Conservation (phyloP, 64 coral and sea anemone genomes). For the Pocillopora damicornis region DNA sequence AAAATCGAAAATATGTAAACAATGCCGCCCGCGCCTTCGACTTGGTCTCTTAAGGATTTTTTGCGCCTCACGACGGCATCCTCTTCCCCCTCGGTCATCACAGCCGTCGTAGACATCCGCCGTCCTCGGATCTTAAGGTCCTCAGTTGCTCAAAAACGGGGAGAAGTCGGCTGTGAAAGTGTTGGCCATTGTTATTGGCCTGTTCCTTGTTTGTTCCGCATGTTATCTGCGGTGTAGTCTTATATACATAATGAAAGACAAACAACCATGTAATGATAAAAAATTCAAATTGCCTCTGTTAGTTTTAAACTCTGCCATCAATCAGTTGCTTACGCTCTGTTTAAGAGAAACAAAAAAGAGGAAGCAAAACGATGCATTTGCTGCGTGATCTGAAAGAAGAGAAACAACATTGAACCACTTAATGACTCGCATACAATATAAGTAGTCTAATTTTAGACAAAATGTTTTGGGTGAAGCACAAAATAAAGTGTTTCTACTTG, state of each 20-base stretch:
- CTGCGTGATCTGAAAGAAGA: not conserved
- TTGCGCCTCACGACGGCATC: too few relatives aligned
- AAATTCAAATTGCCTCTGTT: not conserved
- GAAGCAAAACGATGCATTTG: not conserved
- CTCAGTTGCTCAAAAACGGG: not conserved
- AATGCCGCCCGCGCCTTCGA: too few relatives aligned
- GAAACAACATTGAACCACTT: not conserved
- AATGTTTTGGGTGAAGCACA: too few relatives aligned
- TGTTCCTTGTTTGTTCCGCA: not conserved
- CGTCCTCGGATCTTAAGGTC: too few relatives aligned
- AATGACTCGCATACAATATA: too few relatives aligned
- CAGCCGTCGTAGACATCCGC: too few relatives aligned
- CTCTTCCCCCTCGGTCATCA: too few relatives aligned
- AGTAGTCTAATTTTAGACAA: too few relatives aligned
- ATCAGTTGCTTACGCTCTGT: not conserved
- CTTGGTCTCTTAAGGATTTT: too few relatives aligned
- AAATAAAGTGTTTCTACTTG: too few relatives aligned
- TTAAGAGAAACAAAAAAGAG: not conserved
- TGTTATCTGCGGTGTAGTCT: not conserved
- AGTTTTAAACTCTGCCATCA: constrained; percentile 12
- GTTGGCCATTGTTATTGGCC: not conserved
- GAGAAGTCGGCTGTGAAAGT: not conserved
- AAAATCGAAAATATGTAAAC: too few relatives aligned
- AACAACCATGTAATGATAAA: not conserved
- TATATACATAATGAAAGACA: too few relatives aligned